Conservation (phyloP, 2,888 invertebrate genomes). For the Acronicta aceris region DNA sequence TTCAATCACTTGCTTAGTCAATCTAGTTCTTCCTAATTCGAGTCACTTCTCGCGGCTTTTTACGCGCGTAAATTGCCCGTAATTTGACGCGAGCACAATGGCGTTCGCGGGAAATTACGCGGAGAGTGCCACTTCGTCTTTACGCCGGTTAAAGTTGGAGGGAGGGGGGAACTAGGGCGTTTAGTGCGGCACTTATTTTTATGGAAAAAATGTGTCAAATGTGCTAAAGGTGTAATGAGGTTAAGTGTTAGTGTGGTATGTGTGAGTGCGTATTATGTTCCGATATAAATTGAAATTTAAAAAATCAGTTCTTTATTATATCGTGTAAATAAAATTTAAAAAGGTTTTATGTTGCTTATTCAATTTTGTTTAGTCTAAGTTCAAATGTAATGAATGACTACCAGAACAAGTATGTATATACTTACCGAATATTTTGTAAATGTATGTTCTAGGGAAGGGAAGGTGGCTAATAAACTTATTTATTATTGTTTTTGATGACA, state of each 20-base stretch:
- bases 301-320: no score
- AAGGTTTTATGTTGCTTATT: no score
- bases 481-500: no score
- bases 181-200: slow-evolving; percentile 48
- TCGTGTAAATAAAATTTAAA: no score
- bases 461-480: no score
- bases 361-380: no score
- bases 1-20: slow-evolving; percentile 38
- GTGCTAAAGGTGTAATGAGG: slow-evolving; percentile 38
- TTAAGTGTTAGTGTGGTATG: slow-evolving; percentile 31
- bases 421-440: no score
- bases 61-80: slow-evolving; percentile 55
- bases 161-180: slow-evolving; percentile 20
- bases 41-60: slow-evolving; percentile 53
- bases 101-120: slow-evolving; percentile 53
- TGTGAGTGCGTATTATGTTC: slow-evolving; percentile 10
- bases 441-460: no score
- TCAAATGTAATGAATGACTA: no score
- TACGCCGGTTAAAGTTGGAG: slow-evolving; percentile 35
- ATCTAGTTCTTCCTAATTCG: slow-evolving; percentile 50
- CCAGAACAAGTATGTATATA: no score
- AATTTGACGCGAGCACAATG: slow-evolving; percentile 58
- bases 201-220: slow-evolving; percentile 45
- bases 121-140: slow-evolving; percentile 57
- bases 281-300: background rate